Conservation (phyloP, 2,888 invertebrate genomes). For the Uropetala carovei region DNA sequence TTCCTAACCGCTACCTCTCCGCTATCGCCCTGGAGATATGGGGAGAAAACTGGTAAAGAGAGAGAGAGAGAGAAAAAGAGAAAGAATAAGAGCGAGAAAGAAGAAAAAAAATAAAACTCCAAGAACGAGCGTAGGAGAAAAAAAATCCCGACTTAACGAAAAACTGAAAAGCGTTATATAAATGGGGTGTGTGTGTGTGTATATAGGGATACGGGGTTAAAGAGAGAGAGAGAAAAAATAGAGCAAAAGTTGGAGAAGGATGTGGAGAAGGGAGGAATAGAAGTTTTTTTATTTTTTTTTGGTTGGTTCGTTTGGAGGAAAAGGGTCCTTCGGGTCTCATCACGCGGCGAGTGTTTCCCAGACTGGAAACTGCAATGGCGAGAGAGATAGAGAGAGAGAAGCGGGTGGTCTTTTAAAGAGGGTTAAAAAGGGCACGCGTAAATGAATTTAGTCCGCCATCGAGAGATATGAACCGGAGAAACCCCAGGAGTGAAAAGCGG, state of each 20-base stretch:
- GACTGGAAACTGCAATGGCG: background rate
- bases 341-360: background rate
- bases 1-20: background rate
- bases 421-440: conserved; percentile 16
- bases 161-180: background rate
- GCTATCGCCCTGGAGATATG: background rate
- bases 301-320: no score
- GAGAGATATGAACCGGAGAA: background rate
- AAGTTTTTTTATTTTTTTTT: background rate
- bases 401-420: background rate
- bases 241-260: background rate
- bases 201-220: background rate
- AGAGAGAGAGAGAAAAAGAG: background rate
- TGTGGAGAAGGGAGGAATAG: background rate
- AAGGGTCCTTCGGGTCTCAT: conserved; percentile 24
- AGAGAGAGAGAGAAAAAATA: background rate
- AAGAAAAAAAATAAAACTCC: background rate
- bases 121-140: background rate
- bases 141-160: background rate
- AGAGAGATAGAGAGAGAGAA: background rate
- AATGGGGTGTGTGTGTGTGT: no score
- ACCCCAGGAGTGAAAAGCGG: background rate
- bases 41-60: no score
- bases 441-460: conserved; percentile 4
- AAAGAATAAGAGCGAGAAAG: background rate